Base-by-base conservation (phyloP, 35 echinoderm and acorn worm genomes). In the Ophiothrix spiculata region DNA sequence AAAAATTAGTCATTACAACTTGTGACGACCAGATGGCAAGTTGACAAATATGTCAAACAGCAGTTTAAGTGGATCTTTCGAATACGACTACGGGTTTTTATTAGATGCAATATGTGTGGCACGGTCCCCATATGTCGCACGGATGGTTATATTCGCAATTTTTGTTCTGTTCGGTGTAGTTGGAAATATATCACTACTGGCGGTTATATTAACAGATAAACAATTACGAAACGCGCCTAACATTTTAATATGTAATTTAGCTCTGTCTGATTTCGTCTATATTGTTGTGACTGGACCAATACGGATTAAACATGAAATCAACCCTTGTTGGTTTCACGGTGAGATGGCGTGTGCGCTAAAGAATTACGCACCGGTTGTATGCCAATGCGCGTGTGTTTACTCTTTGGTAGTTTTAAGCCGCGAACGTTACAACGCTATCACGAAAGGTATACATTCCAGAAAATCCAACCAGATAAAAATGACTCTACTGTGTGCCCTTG, bases 351-450 rank as follows among this genome's bases (percentile, higher is more conserved):
- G 94, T 79, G 90, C 89, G 75, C 39, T 97, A 36, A 88, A 80
- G 25, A 88, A 90, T 73, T 82, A 80, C 60, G 33, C 81, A 21
- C 90, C 78, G 21, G 38, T 90, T 23, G 83, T 89, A 8, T 73
- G 81, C 11, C 90, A 92, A 33, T 81, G 87, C 35, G 89, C 87
- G 6, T 93, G 90, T 49, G 91, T 97, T 28, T 97, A 90, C 40
- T 89, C 94, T 0, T 74, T 97, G 17, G 90, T 88, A 25, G 94
- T 91, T 32, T 77, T 92, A 25, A 97, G 94, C 79, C 82, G 77
- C 4, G 94, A 97, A 34, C 94, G 94, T 21, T 92, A 93, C 56
- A 54, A 38, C 39, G 88, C 88, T 32, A 90, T 69, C 2, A 28
- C 29, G 23, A 69, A 25, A 2, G 60, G 60, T n/a, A 69, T 69